A percentile compares a stretch with the other conserved stretches of the same genome.
Evolutionary conservation across 2,797 vertebrate species (phyloP).

Genomic region (Columba guinea): DNA sequence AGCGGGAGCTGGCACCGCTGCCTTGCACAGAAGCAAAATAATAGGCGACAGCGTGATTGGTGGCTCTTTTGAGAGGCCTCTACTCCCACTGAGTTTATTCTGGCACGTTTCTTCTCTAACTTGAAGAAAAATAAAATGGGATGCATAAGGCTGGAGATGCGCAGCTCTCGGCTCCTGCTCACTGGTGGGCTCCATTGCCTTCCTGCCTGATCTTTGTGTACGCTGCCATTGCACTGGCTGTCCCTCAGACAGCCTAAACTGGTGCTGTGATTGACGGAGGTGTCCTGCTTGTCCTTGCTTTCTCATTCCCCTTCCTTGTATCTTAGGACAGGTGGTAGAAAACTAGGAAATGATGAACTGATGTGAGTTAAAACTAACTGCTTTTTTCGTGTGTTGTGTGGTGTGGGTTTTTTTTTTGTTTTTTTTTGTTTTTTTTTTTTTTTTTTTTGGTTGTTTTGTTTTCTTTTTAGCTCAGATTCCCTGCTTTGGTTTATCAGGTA

Average conservation of each 20-base stretch:
- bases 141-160: not conserved
- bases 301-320: not conserved
- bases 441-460: not conserved
- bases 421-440: too few relatives aligned
- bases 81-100: not conserved
- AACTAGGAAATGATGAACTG: not conserved
- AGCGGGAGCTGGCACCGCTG: not conserved
- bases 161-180: rapidly evolving
- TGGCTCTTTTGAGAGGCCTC: constrained; percentile 8
- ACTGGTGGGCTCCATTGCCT: rapidly evolving
- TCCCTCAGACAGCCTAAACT: not conserved
- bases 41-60: not conserved
- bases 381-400: not conserved
- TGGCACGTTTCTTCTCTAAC: not conserved
- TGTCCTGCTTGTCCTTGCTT: not conserved
- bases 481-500: not conserved
- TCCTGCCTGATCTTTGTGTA: not conserved
- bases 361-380: not conserved
- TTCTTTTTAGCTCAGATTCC: not conserved
- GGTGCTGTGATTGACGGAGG: not conserved
- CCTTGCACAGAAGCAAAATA: not conserved
- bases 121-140: not conserved
- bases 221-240: rapidly evolving
- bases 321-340: not conserved
- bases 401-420: too few relatives aligned